Conservation (phyloP, 2,113 vertebrate genomes). For the Gymnobelideus leadbeateri region DNA sequence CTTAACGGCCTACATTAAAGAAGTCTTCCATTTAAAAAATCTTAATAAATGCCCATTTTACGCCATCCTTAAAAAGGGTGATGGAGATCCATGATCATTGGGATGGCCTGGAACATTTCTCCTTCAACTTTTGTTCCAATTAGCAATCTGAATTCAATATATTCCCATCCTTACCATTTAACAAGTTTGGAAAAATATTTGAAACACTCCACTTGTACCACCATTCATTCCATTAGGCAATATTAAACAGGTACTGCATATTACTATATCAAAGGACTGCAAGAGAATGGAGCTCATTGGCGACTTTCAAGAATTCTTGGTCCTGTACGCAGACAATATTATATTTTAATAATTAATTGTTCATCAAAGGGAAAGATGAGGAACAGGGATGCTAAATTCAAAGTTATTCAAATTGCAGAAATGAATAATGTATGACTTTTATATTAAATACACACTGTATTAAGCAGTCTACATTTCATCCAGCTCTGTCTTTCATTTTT, state of each 20-base stretch:
- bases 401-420: constrained; percentile 89
- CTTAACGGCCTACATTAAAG: neutral
- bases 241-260: constrained; percentile 65
- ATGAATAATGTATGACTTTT: constrained; percentile 93
- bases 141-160: constrained; percentile 69
- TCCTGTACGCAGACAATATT: constrained; percentile 88
- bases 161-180: constrained; percentile 65
- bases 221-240: constrained; percentile 47
- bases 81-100: neutral
- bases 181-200: constrained; percentile 66
- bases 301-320: constrained; percentile 80
- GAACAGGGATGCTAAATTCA: constrained; percentile 88
- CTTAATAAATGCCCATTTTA: neutral
- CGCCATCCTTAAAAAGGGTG: neutral
- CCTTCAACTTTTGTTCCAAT: constrained; percentile 52
- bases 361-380: constrained; percentile 89
- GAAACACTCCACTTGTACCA: constrained; percentile 62
- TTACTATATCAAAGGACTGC: constrained; percentile 69
- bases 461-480: constrained; percentile 88
- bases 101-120: neutral
- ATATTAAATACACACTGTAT: constrained; percentile 92
- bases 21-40: neutral
- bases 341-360: constrained; percentile 92
- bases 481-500: constrained; percentile 87
- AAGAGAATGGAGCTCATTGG: constrained; percentile 78